Evolutionary conservation across 2,888 invertebrate genomes (phyloP), one percentile per base, ranked within the genome.

Genomic region (Strigamia maritima): DNA sequence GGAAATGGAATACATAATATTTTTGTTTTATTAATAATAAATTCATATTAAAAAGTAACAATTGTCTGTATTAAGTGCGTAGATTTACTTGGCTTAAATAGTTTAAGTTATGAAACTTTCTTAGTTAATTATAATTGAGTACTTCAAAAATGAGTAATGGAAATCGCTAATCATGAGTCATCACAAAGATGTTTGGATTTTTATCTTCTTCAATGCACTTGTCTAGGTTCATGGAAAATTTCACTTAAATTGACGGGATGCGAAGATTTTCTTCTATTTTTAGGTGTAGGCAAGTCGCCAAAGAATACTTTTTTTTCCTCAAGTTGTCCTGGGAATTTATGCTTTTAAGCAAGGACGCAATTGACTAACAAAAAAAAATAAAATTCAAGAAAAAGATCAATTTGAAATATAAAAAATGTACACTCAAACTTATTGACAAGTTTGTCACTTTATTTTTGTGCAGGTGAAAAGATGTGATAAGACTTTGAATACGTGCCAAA

Each of bases 121-220:
- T 14, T 44, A 8, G 6, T 10, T 10, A 10, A 10, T 38, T 38
- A 26, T 35, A 26, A 76, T 60, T 60, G 24, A 3, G 24, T 76
- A 28, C 24, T 60, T 19, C n/a, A 44, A 54, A 76, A 79, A 77
- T 35, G 28, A 77, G 26, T 76, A 22, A 35, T 49, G 10, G 12
- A 40, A 28, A n/a, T n/a, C 22, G n/a, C 2, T 12, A 14, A 35
- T 22, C 28, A 44, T 44, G 40, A 44, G 14, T 44, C 40, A 44
- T 44, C 12, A 2, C 16, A 16, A 44, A 44, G 12, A 10, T 44
- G 40, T 44, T 44, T 44, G 12, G 40, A 44, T 44, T 44, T 38
- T 44, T 44, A 44, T 44, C 12, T 44, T 44, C 40, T 44, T 10
- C 2, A 44, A 44, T 44, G 40, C 40, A 44, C 14, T 44, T 14